Evolutionary conservation across 1,140 invertebrate species (phyloP).

Genomic region (Cylas formicarius): DNA sequence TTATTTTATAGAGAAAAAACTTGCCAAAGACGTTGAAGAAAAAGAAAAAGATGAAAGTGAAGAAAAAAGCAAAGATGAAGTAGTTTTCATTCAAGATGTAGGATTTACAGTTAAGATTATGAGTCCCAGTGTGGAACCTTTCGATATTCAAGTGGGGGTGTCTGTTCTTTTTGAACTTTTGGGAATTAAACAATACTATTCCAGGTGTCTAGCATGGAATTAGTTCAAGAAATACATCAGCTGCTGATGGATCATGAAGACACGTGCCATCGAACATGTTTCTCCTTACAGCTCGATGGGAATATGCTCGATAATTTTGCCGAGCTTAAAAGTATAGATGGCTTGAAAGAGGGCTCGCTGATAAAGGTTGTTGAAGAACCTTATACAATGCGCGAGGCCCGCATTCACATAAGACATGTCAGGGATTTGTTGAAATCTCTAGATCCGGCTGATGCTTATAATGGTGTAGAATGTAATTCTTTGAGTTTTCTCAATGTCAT

Average conservation of each 20-base stretch:
- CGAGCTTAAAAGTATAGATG: slow-evolving; percentile 93
- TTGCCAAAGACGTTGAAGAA: slow-evolving; percentile 40
- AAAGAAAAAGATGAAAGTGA: slow-evolving; percentile 52
- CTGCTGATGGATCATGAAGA: slow-evolving; percentile 96
- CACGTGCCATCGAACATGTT: slow-evolving; percentile 95
- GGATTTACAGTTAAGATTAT: slow-evolving; percentile 90
- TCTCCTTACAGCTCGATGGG: slow-evolving; percentile 91
- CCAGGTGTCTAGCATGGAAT: slow-evolving; percentile 91
- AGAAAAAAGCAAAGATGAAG: slow-evolving; percentile 63
- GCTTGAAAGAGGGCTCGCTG: slow-evolving; percentile 87
- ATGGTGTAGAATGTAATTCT: slow-evolving; percentile 92
- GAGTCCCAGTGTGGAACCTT: slow-evolving; percentile 78
- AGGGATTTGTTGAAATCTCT: slow-evolving; percentile 91
- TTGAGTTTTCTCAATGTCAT: slow-evolving; percentile 91
- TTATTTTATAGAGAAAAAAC: slow-evolving; percentile 27
- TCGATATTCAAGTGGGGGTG: slow-evolving; percentile 85
- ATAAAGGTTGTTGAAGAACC: slow-evolving; percentile 93
- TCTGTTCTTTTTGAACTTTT: slow-evolving; percentile 6
- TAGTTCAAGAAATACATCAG: slow-evolving; percentile 98
- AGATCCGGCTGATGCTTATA: slow-evolving; percentile 89
- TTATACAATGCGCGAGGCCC: slow-evolving; percentile 94
- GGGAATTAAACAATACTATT: no score
- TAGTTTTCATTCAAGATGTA: slow-evolving; percentile 88
- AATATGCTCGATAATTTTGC: slow-evolving; percentile 95
- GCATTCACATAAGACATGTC: slow-evolving; percentile 95